These are phyloP conservation scores for Cistogaster globosa DNA, from an alignment of 2,888 invertebrate species.

Conservation along the genomic window DNA sequence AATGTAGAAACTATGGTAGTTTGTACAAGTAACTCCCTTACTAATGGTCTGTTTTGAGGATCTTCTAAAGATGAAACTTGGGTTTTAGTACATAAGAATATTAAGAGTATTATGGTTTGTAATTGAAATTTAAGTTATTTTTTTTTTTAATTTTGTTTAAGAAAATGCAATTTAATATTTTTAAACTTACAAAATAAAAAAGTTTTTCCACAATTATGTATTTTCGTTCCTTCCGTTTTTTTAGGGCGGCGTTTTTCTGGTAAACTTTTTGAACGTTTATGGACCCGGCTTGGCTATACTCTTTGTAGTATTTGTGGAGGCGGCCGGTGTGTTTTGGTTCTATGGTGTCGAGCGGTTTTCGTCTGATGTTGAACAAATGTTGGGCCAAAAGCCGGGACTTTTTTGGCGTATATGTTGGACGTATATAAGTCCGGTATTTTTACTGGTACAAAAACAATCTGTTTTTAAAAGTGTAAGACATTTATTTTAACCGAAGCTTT, in stretches of 20 bases:
- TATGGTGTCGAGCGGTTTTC: conserved; percentile 93
- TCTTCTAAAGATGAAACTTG: no score
- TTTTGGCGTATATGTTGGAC: conserved; percentile 95
- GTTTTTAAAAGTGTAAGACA: neutral
- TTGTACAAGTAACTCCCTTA: no score
- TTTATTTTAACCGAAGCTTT: conserved; percentile 1
- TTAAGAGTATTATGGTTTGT: no score
- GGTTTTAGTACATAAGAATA: no score
- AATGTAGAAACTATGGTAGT: no score
- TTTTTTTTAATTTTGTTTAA: no score
- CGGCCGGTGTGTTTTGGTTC: conserved; percentile 94
- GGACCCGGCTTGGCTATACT: conserved; percentile 94
- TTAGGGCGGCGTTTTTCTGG: conserved; percentile 94
- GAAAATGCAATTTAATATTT: no score
- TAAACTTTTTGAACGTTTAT: conserved; percentile 93
- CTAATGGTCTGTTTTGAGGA: no score
- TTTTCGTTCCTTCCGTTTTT: neutral
- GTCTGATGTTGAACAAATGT: conserved; percentile 91
- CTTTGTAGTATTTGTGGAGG: conserved; percentile 95
- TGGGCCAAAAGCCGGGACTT: conserved; percentile 89
- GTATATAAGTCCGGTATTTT: conserved; percentile 92
- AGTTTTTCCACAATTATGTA: no score
- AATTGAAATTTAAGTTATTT: no score
- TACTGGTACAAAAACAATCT: conserved; percentile 85
- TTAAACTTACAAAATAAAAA: no score